Evolutionary conservation across 2,888 invertebrate species (phyloP), one percentile per base, ranked within the genome.

Genomic region (Cantharis lateralis): DNA sequence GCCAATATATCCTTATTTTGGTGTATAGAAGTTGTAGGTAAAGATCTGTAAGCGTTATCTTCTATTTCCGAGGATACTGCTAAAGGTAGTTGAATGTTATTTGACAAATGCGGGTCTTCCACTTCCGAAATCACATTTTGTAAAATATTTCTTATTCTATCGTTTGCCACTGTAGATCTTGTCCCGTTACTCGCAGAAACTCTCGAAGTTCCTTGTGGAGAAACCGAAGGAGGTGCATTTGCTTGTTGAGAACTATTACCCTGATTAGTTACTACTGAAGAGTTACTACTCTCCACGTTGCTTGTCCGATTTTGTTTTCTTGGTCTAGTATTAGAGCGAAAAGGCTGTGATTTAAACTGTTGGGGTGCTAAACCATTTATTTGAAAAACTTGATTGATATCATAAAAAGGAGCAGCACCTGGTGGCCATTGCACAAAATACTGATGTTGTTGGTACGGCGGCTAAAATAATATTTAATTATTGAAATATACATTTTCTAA

Each of bases 321-420:
- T 32, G 86, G 85, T 76, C 88, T 82, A 70, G 84, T 83, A 86
- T 88, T 89, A 78, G 90, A 85, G 79, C 89, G 89, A 81, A 89
- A 90, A 82, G 91, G 89, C 16, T 82, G 82, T 68, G 84, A 86
- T 84, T 91, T 93, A 72, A 92, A 89, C 75, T 91, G 90, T 86
- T 93, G 93, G 70, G 93, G 93, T 76, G 93, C 90, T 81, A 95
- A 88, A 75, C 94, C 94, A 87, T 94, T 95, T 83, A 93, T 91
- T 78, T 93, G 91, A 87, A 93, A 94, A 79, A 95, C 92, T 86
- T 92, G 91, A 82, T 92, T 90, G 84, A 94, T 91, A 82, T 93
- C 93, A 84, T 92, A 93, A 85, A 91, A 94, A 71, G 90, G 89
- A 16, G 64, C 13, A 88, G 84, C 89, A 85, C 89, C 86, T 62